Base-by-base conservation (phyloP, 2,888 invertebrate species). In the Himalopsyche kuldschensis region DNA sequence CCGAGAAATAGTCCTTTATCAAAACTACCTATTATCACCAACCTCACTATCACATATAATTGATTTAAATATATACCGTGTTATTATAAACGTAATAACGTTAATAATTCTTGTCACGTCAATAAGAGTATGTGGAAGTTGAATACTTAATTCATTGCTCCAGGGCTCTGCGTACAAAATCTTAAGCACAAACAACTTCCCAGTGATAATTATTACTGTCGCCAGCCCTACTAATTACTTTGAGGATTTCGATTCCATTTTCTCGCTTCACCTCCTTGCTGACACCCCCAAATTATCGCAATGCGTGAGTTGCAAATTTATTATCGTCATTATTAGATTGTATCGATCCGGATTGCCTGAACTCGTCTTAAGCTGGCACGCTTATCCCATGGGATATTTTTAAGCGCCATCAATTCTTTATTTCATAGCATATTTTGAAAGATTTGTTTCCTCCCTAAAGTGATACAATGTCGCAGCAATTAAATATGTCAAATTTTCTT, bases 221-320 rank as follows among this genome's bases (percentile, higher is more conserved):
- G 78, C 78, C 82, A 82, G 69, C 79, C 82, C 41, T 79, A 79
- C 82, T 82, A 82, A 82, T 82, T 82, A 78, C 82, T 69, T 48
- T 48, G 78, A 82, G 79, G 78, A 82, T 82, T 82, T 55, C 55
- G 20, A 55, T 55, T 55, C 24, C 55, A 55, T n/a, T 55, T 55
- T 55, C 20, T 24, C 55, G 24, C 55, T 55, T 24, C n/a, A 55
- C 6, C 20, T 48, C 4, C 55, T 20, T 3, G 15, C 15, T 41
- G 41, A 41, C 41, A 41, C 41, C 41, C 41, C 41, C 41, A 55
- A 55, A 24, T n/a, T n/a, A 20, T n/a, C 20, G 55, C 55, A 24
- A 55, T 55, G 55, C 55, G 55, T 55, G 55, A 55, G 55, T 20
- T 10, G 15, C 20, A 55, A 55, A 55, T 55, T 55, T 20, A 55